These are phyloP conservation scores for Nycticryphes semicollaris DNA, from an alignment of 2,113 vertebrate genomes.

Conservation along the genomic window DNA sequence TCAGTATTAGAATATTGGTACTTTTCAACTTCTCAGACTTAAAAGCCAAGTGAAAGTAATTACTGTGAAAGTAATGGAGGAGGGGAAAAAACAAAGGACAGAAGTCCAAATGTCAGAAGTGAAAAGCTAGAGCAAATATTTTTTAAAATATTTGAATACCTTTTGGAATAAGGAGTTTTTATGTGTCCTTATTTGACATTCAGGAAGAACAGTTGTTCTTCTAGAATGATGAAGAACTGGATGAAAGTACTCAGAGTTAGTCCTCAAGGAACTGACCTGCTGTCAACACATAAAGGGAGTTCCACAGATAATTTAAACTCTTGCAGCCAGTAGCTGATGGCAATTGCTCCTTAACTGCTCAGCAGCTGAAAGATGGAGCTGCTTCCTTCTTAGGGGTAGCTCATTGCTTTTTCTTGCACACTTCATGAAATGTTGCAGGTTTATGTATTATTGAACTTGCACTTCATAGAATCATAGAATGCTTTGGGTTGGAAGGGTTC, in stretches of 20 bases:
- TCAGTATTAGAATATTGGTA: neutral
- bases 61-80: neutral
- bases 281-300: neutral
- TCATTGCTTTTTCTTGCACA: neutral
- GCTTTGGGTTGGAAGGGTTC: too few species aligned
- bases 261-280: neutral
- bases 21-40: neutral
- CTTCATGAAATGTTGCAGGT: neutral
- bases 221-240: neutral
- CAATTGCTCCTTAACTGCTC: neutral
- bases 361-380: neutral
- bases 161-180: neutral
- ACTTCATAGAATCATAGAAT: neutral
- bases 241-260: neutral
- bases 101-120: neutral
- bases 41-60: neutral
- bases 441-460: neutral
- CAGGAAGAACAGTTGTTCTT: neutral
- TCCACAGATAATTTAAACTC: neutral
- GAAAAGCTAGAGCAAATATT: neutral
- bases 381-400: neutral
- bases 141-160: neutral
- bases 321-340: neutral
- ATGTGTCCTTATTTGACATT: neutral
- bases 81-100: neutral